Base-by-base conservation (phyloP, 1,140 invertebrate species). In the Nasonia longicornis region DNA sequence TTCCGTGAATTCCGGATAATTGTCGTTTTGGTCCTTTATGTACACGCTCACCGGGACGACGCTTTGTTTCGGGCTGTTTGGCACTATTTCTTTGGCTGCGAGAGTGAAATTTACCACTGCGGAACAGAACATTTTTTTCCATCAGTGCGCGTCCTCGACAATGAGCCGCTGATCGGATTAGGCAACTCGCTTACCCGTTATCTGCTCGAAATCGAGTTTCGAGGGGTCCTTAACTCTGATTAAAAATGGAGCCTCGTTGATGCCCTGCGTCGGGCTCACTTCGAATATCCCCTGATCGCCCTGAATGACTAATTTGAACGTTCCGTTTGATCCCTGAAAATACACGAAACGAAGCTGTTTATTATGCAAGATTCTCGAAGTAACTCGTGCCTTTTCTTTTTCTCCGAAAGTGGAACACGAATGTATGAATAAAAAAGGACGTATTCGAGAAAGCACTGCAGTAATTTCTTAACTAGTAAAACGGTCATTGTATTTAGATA, bases 1-100 rank as follows among this genome's bases (percentile, higher is more conserved):
- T 85, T 95, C 93, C 0, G 93, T 94, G 86, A 99, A 99, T 88
- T 96, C 95, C 0, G 97, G 98, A 87, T 96, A 96, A 89, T 98
- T 98, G 88, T 99, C 98, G 87, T 99, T 98, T 87, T 96, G 94
- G 91, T 99, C 98, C 82, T 95, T 92, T 85, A 99, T 95, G 83
- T 95, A 93, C 69, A 98, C 94, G 14, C 94, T 95, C 3, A 99
- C 95, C 63, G 95, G 94, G 1, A 96, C 97, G n/a, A 93, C 90
- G 86, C 95, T 96, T 80, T 94, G 94, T 89, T 96, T 96, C 7
- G 95, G 94, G 70, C 93, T 92, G 83, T 91, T 90, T 83, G 94
- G 91, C 80, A 95, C 95, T 74, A 94, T 93, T 93, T 98, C 97
- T 89, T 95, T 94, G 16, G 97, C 97, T 52, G 97, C 92, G 69